These are phyloP conservation scores for Dendrolimus punctatus DNA, from an alignment of 1,140 invertebrate species.

Conservation along the genomic window DNA sequence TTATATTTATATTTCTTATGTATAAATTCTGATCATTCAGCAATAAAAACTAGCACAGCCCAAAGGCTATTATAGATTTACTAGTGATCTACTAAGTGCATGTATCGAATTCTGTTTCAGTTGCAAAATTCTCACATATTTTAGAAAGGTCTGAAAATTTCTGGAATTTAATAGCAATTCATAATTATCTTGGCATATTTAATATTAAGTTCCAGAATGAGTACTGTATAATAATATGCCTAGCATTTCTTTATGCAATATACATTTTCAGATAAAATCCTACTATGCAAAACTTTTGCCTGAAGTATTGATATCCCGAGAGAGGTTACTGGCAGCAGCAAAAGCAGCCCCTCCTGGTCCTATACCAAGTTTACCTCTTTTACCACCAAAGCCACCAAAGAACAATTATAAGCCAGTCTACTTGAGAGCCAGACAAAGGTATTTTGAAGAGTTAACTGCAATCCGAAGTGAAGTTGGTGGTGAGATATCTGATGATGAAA, in stretches of 20 bases:
- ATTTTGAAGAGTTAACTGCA: slow-evolving; percentile 71
- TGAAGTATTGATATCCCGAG: slow-evolving; percentile 55
- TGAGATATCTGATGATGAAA: slow-evolving; percentile 80
- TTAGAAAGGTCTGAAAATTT: no score
- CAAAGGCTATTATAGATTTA: no score
- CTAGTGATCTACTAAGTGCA: no score
- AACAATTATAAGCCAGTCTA: slow-evolving; percentile 53
- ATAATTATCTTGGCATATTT: no score
- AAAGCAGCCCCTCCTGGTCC: slow-evolving; percentile 51
- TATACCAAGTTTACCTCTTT: slow-evolving; percentile 32
- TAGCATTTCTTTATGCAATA: background rate
- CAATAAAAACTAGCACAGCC: no score
- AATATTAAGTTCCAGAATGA: no score
- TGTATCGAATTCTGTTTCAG: no score
- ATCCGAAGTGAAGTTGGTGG: slow-evolving; percentile 76
- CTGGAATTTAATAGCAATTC: no score
- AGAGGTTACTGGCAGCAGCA: slow-evolving; percentile 47
- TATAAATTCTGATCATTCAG: no score
- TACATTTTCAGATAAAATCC: slow-evolving; percentile 46
- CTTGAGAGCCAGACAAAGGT: slow-evolving; percentile 52
- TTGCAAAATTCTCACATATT: no score
- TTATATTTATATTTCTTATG: no score
- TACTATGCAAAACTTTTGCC: slow-evolving; percentile 64
- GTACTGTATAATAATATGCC: no score
- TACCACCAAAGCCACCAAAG: slow-evolving; percentile 45